Evolutionary conservation across 2,797 vertebrate species (phyloP), one percentile per base, ranked within the genome.

Genomic region (Carduelis carduelis): DNA sequence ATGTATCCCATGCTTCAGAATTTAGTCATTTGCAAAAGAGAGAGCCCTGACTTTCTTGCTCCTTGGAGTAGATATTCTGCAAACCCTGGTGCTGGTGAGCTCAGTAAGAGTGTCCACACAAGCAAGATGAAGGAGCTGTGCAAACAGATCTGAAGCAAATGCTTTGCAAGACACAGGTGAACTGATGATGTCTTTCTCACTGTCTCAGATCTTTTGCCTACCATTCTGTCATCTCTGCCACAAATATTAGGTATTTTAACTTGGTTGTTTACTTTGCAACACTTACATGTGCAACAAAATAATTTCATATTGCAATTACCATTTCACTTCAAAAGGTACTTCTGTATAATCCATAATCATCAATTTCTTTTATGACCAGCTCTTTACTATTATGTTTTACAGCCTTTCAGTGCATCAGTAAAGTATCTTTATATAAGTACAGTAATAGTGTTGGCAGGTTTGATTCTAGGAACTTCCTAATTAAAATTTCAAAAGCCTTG

Each of bases 261-360:
- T 81, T 69, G 22, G 20, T 47, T 41, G 30, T 81, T 90, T 90
- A 19, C 69, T 72, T 76, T 90, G 55, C 35, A 95, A 66, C 46
- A 49, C 70, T 65, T 63, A 10, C 55, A n/a, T 41, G 37, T 77
- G 32, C 2, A 5, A 59, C 57, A 71, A 63, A 90, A 94, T 91
- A 61, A 86, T 84, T 87, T 91, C 52, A 11, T 60, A 49, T 27
- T 76, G 41, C 23, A 59, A 52, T 84, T 72, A 23, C 50, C 19
- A 71, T 89, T 83, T 94, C 49, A 56, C 70, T 95, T 95, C 7
- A 44, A 76, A 90, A 43, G 60, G 34, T 95, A 90, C 85, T 75
- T 88, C n/a, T 77, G 19, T 93, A 23, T 91, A 86, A 94, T 89
- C 70, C 47, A 74, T 95, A 89, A 90, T 93, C 47, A 92, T 87